Percentiles rank a stretch among this genome's conserved stretches.
Evolutionary conservation across 2,888 invertebrate genomes (phyloP).

Genomic region (Agrotis ipsilon): DNA sequence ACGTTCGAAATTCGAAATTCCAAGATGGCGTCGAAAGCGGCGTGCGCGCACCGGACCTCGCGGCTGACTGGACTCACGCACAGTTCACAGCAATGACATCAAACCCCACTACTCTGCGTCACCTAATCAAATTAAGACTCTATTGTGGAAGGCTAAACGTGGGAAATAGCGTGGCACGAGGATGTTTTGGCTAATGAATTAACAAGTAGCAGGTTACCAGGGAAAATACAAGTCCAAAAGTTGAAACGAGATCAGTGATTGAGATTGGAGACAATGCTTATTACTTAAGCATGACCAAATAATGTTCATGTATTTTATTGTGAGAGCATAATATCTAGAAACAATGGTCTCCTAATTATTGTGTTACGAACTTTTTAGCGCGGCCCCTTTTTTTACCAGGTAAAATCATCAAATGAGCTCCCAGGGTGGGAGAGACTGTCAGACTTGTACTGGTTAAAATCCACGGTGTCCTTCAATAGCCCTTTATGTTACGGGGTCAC

Average conservation of each 20-base stretch:
- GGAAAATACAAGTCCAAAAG: slow-evolving; percentile 83
- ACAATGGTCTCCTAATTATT: too few species aligned
- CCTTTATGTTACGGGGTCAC: too few species aligned
- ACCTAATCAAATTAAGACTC: slow-evolving; percentile 62
- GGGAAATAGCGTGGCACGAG: slow-evolving; percentile 47
- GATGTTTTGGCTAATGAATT: slow-evolving; percentile 73
- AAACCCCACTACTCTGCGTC: slow-evolving; percentile 73
- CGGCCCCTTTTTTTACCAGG: too few species aligned
- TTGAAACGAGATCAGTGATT: slow-evolving; percentile 45
- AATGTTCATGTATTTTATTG: not conserved
- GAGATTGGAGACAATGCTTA: slow-evolving; percentile 22
- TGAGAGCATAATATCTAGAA: not conserved
- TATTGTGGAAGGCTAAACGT: slow-evolving; percentile 62
- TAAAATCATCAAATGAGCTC: too few species aligned
- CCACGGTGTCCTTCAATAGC: too few species aligned
- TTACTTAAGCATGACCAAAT: slow-evolving; percentile 14
- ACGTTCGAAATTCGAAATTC: slow-evolving; percentile 54
- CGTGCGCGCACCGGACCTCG: slow-evolving; percentile 81
- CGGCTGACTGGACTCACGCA: slow-evolving; percentile 83
- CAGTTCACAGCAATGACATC: slow-evolving; percentile 80
- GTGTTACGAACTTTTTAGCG: too few species aligned
- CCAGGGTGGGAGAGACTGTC: too few species aligned
- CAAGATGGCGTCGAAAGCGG: slow-evolving; percentile 73
- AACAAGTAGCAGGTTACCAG: slow-evolving; percentile 78
- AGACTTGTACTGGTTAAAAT: too few species aligned